phyloP scores from a whole-genome alignment of 1,140 invertebrate species.

The Achatina immaculata region DNA sequence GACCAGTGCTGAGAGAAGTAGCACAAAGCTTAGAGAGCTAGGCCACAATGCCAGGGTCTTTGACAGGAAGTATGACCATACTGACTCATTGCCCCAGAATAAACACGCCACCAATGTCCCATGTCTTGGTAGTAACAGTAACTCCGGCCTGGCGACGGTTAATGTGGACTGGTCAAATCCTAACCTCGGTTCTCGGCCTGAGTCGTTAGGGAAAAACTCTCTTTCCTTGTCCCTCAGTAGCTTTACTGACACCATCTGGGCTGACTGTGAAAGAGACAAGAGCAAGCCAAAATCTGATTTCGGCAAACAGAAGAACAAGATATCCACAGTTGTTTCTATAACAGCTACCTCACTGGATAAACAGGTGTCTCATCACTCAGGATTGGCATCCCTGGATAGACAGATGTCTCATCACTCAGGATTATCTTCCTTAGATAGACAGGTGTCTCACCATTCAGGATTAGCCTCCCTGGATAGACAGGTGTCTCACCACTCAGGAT shows the following conservation, averaged over 20 bases:
- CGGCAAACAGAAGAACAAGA: neutral
- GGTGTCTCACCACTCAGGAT: no score
- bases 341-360: neutral
- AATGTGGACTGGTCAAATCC: slow-evolving; percentile 6
- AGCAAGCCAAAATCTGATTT: neutral
- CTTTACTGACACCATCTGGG: neutral
- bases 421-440: no score
- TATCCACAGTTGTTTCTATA: neutral
- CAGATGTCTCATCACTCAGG: no score
- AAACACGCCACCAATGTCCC: neutral
- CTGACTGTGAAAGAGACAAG: neutral
- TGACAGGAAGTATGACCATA: neutral
- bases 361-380: neutral
- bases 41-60: neutral
- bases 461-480: no score
- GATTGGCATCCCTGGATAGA: no score
- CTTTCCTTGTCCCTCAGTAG: slow-evolving; percentile 53
- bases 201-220: slow-evolving; percentile 49
- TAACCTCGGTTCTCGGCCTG: slow-evolving; percentile 42
- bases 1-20: slow-evolving; percentile 33
- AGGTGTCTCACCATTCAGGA: no score
- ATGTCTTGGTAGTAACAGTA: neutral
- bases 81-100: neutral
- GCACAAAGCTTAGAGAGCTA: slow-evolving; percentile 27
- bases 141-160: slow-evolving; percentile 30